phyloP scores from a whole-genome alignment of 2,797 vertebrate genomes.

The Pogoniulus pusillus region DNA sequence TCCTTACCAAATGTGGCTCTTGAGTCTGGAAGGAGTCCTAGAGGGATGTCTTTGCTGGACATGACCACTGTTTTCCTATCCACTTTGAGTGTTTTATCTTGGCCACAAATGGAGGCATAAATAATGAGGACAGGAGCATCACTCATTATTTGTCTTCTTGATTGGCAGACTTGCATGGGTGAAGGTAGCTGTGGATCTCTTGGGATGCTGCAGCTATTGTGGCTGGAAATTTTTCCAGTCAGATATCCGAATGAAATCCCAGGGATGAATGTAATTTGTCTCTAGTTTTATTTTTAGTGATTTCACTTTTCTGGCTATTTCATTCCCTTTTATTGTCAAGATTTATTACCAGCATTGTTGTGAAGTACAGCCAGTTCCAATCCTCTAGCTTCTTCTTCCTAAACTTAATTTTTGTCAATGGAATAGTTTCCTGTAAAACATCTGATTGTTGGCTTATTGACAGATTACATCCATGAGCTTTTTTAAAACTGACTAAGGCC shows the following conservation, averaged over 20 bases:
- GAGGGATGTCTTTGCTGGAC: not conserved
- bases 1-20: not conserved
- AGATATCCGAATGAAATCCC: not conserved
- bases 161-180: not conserved
- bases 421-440: slow-evolving; percentile 53
- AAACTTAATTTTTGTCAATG: slow-evolving; percentile 64
- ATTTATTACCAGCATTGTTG: slow-evolving; percentile 48
- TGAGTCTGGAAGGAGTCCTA: not conserved
- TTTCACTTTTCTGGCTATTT: slow-evolving; percentile 60
- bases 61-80: not conserved
- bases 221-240: slow-evolving; percentile 3
- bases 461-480: not conserved
- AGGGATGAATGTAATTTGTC: slow-evolving; percentile 25
- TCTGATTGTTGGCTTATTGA: slow-evolving; percentile 27
- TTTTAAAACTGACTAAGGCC: slow-evolving; percentile 24
- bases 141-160: slow-evolving; percentile 3
- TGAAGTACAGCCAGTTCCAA: slow-evolving; percentile 41
- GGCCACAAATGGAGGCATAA: not conserved
- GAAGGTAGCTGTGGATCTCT: not conserved
- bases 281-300: slow-evolving; percentile 55
- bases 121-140: not conserved
- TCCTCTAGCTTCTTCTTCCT: slow-evolving; percentile 10
- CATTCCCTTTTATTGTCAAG: slow-evolving; percentile 46
- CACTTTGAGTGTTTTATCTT: not conserved
- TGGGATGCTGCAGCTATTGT: not conserved